Base-by-base conservation (phyloP, 2,888 invertebrate species). In the Luperina testacea region DNA sequence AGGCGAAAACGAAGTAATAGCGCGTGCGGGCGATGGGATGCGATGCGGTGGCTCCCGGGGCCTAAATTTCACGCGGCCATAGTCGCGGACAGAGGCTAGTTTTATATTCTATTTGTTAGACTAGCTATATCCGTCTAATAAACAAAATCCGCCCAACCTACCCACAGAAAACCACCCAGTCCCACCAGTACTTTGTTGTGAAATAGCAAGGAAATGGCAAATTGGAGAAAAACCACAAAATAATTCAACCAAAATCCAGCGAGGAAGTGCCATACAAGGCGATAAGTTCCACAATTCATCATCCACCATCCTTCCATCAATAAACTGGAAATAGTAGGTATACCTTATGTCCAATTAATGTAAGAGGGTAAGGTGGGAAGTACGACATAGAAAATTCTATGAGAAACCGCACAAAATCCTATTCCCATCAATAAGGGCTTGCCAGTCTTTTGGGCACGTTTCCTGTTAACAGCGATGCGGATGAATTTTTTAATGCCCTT, bases 231-330 rank as follows among this genome's bases (percentile, higher is more conserved):
- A 45, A 11, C 20, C 32, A 15, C 9, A 11, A 13, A 42, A 6
- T 1, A 45, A 53, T 45, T 38, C 7, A 8, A 57, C 15, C n/a
- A 45, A 61, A 74, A 64, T 20, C n/a, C 32, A 51, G 8, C 45
- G 57, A 32, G 70, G 74, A 53, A 76, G 51, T 53, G 42, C 11
- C 68, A 69, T 78, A 90, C 89, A 90, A 90, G 90, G 92, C 92
- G 93, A 94, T 94, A 94, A 94, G 92, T 94, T 92, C 86, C 13
- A 17, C 1, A 17, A 63, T 27, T 63, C 48, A 13, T 57, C 1
- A 42, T 72, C 8, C 4, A 67, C 1, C 9, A 68, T 45, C 2
- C 1, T 45, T 65, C 15, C 20, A 72, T 1, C 20, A 27, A 27
- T 20, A 45, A 71, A 13, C 65, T 13, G 1, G 13, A 5, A 27